Base-by-base conservation (phyloP, 1,140 invertebrate genomes). In the Apis mellifera region DNA sequence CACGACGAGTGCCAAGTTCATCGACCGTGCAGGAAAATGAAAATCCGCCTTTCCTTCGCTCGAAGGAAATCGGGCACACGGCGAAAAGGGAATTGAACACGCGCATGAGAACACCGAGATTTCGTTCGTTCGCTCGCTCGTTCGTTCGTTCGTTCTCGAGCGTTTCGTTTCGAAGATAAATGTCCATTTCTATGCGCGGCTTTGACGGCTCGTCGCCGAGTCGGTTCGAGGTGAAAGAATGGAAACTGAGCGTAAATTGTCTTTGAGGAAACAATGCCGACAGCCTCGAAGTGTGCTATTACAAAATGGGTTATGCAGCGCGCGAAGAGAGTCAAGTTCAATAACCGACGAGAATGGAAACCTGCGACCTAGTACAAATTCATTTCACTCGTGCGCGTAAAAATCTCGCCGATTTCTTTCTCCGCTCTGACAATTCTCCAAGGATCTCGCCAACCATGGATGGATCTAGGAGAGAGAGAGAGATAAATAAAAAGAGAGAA, bases 221-320 rank as follows among this genome's bases (percentile, higher is more conserved):
- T 57, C n/a, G 23, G 9, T 9, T 52, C 48, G 48, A 70, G 48
- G 68, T 52, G 69, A 52, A 23, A 26, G 55, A 73, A 59, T 19
- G 71, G 48, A 73, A 73, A 59, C 55, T 32, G 73, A 65, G 48
- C 62, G 69, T 65, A 72, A 72, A 70, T 48, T n/a, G 60, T 65
- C 71, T 78, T 82, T 57, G 70, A 70, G 66, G 78, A 65, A 80
- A 77, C 54, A 52, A 79, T 80, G 65, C 65, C 82, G 80, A 74
- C 74, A 87, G 89, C 91, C 32, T 90, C 90, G 90, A 93, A 94
- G 92, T 94, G 91, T 93, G 91, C 93, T 94, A 91, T 93, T 94
- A 94, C 93, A 94, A 94, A 94, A 94, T 94, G 89, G 93, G 93
- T 94, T 94, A 93, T 92, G 93, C 92, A 92, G 92, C 92, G 90